Percentiles rank a stretch among this genome's conserved stretches.
Evolutionary conservation across 2,888 invertebrate genomes (phyloP).

Genomic region (Dioctria rufipes): DNA sequence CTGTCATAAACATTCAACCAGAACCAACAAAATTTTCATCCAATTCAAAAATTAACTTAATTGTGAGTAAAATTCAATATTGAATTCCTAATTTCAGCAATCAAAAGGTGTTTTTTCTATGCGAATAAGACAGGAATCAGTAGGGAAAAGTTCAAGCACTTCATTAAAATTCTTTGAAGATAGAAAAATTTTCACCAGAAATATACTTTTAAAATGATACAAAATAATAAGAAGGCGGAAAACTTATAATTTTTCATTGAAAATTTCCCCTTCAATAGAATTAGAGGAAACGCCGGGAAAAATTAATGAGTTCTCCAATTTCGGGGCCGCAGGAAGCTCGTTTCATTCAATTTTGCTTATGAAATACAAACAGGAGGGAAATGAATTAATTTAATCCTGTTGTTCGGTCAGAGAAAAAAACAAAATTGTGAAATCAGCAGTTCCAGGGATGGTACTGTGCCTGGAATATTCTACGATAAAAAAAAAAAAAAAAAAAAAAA

Average conservation of each 20-base stretch:
- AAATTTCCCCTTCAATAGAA: slow-evolving; percentile 34
- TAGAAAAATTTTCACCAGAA: not conserved
- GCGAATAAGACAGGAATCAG: not conserved
- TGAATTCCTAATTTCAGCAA: slow-evolving; percentile 15
- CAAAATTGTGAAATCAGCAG: slow-evolving; percentile 48
- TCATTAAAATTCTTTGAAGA: slow-evolving; percentile 25
- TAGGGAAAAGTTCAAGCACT: slow-evolving; percentile 2
- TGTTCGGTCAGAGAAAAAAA: slow-evolving; percentile 46
- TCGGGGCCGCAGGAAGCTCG: slow-evolving; percentile 47
- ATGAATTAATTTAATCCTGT: slow-evolving; percentile 51
- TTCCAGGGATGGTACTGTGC: slow-evolving; percentile 33
- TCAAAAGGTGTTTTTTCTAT: slow-evolving; percentile 10
- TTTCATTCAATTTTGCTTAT: slow-evolving; percentile 50
- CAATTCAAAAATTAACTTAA: no score
- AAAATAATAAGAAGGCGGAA: not conserved
- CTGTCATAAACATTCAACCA: no score
- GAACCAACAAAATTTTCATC: no score
- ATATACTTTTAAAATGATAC: slow-evolving; percentile 9
- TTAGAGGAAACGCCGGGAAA: slow-evolving; percentile 21
- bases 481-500: slow-evolving; percentile 1
- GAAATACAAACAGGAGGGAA: slow-evolving; percentile 50
- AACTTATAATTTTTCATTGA: slow-evolving; percentile 33
- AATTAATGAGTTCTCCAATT: slow-evolving; percentile 51
- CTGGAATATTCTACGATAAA: slow-evolving; percentile 2
- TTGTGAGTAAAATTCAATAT: no score